Percentiles rank a stretch among this genome's conserved stretches.
Evolutionary conservation across 2,113 vertebrate genomes (phyloP).

Genomic region (Chaetura pelagica): DNA sequence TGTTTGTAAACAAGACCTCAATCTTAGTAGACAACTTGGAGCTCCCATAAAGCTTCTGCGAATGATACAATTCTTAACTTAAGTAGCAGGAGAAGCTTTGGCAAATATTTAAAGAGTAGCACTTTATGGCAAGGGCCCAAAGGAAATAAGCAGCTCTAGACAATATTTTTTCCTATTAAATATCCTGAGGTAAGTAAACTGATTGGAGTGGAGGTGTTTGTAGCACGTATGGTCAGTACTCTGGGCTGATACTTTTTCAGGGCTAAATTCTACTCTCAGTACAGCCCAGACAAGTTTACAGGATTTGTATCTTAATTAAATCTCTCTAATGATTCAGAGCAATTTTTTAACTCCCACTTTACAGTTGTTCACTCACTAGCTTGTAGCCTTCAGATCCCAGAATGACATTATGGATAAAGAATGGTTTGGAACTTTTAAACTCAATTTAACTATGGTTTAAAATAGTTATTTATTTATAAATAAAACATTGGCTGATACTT

Average conservation of each 20-base stretch:
- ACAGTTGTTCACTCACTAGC: constrained; percentile 6
- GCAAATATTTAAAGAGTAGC: not conserved
- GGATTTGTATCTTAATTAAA: constrained; percentile 65
- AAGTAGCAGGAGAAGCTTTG: accelerated
- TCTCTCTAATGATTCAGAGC: constrained; percentile 59
- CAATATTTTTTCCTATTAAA: not conserved
- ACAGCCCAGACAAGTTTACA: not conserved
- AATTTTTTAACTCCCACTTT: constrained; percentile 57
- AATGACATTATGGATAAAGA: constrained; percentile 54
- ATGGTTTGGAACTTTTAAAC: constrained; percentile 55
- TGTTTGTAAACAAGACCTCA: not conserved
- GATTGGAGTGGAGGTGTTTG: not conserved
- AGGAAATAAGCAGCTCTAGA: not conserved
- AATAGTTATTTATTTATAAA: constrained; percentile 58
- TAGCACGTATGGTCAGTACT: not conserved
- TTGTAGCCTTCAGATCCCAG: constrained; percentile 18
- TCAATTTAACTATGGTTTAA: constrained; percentile 60
- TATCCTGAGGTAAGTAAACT: not conserved
- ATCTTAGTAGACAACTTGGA: not conserved
- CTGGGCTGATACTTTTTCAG: not conserved
- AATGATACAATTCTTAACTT: not conserved
- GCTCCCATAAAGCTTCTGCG: not conserved
- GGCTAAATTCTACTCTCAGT: not conserved
- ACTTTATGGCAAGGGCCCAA: accelerated
- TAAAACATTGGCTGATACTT: constrained; percentile 38